A percentile compares a stretch with the other conserved stretches of the same genome.
Evolutionary conservation across 2,888 invertebrate species (phyloP).

Genomic region (Synergus laeviventris): DNA sequence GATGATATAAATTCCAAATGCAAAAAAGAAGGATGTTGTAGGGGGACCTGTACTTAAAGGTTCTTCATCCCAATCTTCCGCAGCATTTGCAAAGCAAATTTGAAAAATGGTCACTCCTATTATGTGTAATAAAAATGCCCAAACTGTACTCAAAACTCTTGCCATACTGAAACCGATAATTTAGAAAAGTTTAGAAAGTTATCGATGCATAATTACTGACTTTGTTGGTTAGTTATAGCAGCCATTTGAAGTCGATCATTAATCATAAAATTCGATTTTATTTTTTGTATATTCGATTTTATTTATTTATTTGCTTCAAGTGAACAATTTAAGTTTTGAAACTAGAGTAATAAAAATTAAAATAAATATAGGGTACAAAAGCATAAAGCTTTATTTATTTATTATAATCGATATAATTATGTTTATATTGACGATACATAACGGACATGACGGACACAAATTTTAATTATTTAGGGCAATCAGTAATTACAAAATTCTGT

Average conservation of each 20-base stretch:
- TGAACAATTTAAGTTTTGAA: too few species aligned
- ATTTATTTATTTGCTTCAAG: too few species aligned
- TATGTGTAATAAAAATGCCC: conserved; percentile 64
- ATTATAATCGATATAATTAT: conserved; percentile 6
- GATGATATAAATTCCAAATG: conserved; percentile 63
- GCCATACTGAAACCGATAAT: conserved; percentile 56
- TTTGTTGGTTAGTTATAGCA: background rate
- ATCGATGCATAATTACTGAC: background rate
- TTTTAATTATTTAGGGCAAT: background rate
- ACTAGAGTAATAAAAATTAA: background rate
- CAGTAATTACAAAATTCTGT: background rate
- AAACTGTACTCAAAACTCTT: conserved; percentile 64
- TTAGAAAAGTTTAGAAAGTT: background rate
- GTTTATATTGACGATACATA: background rate
- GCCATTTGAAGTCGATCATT: conserved; percentile 22
- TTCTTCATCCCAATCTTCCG: conserved; percentile 65
- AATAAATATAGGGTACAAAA: background rate
- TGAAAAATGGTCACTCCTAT: conserved; percentile 63
- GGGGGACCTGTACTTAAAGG: conserved; percentile 59
- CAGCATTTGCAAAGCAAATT: conserved; percentile 63
- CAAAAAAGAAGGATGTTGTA: conserved; percentile 63
- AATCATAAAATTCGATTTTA: background rate
- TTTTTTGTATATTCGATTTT: too few species aligned
- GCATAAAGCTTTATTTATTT: conserved; percentile 19
- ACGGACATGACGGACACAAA: background rate